These are phyloP conservation scores for Tragelaphus eurycerus DNA, from an alignment of 2,797 vertebrate genomes.

Conservation along the genomic window DNA sequence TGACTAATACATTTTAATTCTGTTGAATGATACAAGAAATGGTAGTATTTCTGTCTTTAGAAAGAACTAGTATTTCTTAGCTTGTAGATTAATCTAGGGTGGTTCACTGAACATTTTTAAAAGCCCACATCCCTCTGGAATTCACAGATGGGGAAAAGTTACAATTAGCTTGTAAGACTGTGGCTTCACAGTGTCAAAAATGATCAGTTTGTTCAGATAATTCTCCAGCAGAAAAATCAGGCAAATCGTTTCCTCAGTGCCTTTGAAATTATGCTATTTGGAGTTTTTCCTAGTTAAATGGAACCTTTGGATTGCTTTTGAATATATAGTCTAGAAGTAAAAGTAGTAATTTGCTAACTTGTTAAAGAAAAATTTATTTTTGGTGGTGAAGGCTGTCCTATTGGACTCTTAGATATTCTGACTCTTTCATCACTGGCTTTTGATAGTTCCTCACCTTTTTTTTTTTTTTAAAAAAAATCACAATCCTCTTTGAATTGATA, in stretches of 20 bases:
- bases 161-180: slow-evolving; percentile 35
- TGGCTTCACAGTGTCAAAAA: slow-evolving; percentile 59
- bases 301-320: not conserved
- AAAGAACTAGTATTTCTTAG: slow-evolving; percentile 59
- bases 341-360: slow-evolving; percentile 23
- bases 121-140: slow-evolving; percentile 61
- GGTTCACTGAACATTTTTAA: slow-evolving; percentile 61
- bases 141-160: slow-evolving; percentile 55
- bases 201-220: slow-evolving; percentile 51
- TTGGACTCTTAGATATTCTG: not conserved
- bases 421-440: not conserved
- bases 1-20: slow-evolving; percentile 58
- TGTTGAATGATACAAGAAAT: slow-evolving; percentile 16
- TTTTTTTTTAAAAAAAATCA: not conserved
- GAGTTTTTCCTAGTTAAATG: slow-evolving; percentile 2
- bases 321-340: slow-evolving; percentile 11
- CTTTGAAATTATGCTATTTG: slow-evolving; percentile 7
- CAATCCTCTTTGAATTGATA: not conserved
- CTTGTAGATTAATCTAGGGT: slow-evolving; percentile 52
- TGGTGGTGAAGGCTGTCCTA: not conserved
- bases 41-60: slow-evolving; percentile 62
- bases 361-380: slow-evolving; percentile 42
- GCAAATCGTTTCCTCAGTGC: slow-evolving; percentile 26
- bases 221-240: slow-evolving; percentile 43
- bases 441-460: not conserved